A percentile compares a stretch with the other conserved stretches of the same genome.
These are phyloP conservation scores for Lophius americanus DNA, from an alignment of 2,797 vertebrate species.

Conservation along the genomic window DNA sequence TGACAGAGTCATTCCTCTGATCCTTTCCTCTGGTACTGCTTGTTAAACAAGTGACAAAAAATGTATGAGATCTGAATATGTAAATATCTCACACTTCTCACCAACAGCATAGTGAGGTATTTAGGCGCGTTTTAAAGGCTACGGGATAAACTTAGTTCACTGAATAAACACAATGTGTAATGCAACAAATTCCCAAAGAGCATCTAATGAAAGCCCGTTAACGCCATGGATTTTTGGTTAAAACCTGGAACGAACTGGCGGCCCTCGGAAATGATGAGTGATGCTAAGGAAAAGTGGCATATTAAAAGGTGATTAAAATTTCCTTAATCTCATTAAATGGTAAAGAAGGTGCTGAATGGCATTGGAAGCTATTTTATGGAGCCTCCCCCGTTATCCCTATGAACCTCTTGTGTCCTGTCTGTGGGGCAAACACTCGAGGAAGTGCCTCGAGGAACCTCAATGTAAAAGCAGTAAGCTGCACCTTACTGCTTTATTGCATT, in stretches of 20 bases:
- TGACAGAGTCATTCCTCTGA: conserved; percentile 15
- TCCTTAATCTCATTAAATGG: conserved; percentile 61
- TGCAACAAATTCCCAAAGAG: conserved; percentile 23
- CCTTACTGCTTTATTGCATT: conserved; percentile 15
- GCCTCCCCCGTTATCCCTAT: conserved; percentile 41
- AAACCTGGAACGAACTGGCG: conserved; percentile 30
- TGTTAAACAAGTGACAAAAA: conserved; percentile 21
- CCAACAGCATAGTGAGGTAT: background rate
- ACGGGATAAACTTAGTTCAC: conserved; percentile 2
- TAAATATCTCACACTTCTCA: background rate
- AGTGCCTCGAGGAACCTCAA: background rate
- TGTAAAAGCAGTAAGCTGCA: background rate
- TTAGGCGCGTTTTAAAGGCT: conserved; percentile 2
- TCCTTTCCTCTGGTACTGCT: background rate
- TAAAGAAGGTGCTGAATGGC: conserved; percentile 51
- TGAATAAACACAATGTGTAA: conserved; percentile 18
- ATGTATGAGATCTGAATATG: conserved; percentile 4
- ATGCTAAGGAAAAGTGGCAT: conserved; percentile 30
- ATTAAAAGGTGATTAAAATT: conserved; percentile 61
- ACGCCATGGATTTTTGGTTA: conserved; percentile 17
- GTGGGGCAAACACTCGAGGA: conserved; percentile 30
- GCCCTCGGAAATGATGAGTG: conserved; percentile 28
- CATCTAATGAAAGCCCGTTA: conserved; percentile 21
- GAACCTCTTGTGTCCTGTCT: conserved; percentile 21
- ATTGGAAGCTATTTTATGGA: conserved; percentile 40